Evolutionary conservation across 2,113 vertebrate genomes (phyloP).

Genomic region (Oreochromis tanganicae): DNA sequence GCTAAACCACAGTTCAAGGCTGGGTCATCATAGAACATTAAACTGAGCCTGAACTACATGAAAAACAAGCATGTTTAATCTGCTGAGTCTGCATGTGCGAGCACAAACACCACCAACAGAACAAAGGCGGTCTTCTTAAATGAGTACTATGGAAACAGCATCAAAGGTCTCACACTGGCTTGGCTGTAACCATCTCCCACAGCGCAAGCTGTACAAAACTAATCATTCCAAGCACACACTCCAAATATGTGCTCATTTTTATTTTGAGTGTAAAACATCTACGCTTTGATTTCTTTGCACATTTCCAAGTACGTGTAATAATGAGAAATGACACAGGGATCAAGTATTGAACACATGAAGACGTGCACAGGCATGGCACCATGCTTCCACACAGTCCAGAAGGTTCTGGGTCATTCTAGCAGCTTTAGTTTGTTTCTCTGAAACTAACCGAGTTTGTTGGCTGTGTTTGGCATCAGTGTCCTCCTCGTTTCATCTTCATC

Average conservation of each 20-base stretch:
- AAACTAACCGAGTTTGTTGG: too few relatives aligned
- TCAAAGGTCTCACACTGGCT: neutral
- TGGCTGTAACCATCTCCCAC: neutral
- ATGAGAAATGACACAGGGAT: neutral
- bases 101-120: neutral
- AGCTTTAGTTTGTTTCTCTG: neutral
- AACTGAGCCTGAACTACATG: neutral
- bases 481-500: too few relatives aligned
- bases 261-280: neutral
- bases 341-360: neutral
- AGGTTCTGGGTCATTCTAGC: too few relatives aligned
- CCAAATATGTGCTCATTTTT: neutral
- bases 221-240: rapidly evolving
- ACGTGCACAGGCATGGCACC: rapidly evolving
- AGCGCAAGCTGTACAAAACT: neutral
- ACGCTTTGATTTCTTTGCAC: neutral
- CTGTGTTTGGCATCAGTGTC: too few relatives aligned
- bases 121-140: neutral
- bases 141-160: neutral
- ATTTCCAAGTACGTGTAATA: neutral
- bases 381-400: neutral
- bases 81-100: neutral
- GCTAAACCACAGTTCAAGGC: neutral
- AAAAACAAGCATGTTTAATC: neutral
- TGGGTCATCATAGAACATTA: neutral